Conservation (phyloP, 2,113 vertebrate species). For the Neodon shergylaensis region DNA sequence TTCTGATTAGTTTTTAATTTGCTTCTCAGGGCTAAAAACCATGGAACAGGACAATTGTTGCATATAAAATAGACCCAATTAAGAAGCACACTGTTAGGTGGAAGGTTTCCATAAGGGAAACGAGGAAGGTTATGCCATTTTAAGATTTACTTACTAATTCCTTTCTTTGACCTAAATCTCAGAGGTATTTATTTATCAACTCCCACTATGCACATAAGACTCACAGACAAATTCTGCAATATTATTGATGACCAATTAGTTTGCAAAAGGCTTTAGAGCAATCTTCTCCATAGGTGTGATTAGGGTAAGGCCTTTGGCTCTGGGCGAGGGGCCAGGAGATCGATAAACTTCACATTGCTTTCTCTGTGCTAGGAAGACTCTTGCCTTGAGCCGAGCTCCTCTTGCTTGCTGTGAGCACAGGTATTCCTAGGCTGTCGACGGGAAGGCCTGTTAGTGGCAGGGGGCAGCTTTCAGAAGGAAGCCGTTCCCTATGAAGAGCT, state of each 20-base stretch:
- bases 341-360: background rate
- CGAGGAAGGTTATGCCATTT: background rate
- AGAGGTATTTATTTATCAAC: background rate
- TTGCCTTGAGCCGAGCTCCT: background rate
- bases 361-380: background rate
- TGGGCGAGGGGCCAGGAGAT: background rate
- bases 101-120: slow-evolving; percentile 42
- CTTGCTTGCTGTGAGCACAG: background rate
- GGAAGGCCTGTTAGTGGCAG: background rate
- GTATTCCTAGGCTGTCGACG: background rate
- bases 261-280: slow-evolving; percentile 36
- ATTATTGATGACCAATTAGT: slow-evolving; percentile 18
- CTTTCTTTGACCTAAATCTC: slow-evolving; percentile 27
- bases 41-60: background rate
- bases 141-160: background rate
- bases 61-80: slow-evolving; percentile 30
- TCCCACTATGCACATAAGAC: background rate
- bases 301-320: background rate
- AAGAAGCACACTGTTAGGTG: slow-evolving; percentile 17
- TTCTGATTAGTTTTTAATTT: slow-evolving; percentile 53
- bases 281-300: background rate
- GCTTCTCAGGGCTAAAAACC: background rate
- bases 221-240: slow-evolving; percentile 21
- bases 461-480: background rate
- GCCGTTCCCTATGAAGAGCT: background rate